Percentiles rank a stretch among this genome's conserved stretches.
phyloP scores from a whole-genome alignment of 2,888 invertebrate species.

The Elmis aenea region DNA sequence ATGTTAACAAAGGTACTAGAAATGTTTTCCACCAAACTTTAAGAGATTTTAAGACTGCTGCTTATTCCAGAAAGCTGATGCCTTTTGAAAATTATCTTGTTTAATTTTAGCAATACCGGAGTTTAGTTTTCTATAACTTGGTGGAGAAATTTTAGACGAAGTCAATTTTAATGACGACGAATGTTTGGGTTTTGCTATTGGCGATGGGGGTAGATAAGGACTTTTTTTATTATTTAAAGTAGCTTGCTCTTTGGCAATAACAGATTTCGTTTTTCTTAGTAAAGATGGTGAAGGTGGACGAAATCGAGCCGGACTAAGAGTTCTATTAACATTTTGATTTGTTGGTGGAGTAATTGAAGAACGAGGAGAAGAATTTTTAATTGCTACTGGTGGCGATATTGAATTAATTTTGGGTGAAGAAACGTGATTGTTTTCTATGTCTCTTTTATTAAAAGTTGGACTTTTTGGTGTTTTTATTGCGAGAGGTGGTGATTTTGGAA shows the following conservation, averaged over 20 bases:
- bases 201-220: background rate
- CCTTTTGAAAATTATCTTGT: slow-evolving; percentile 43
- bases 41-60: slow-evolving; percentile 27
- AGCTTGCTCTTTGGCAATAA: slow-evolving; percentile 45
- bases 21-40: background rate
- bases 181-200: background rate
- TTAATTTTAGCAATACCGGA: slow-evolving; percentile 32
- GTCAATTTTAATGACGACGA: background rate
- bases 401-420: too few species aligned
- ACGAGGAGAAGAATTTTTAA: slow-evolving; percentile 1
- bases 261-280: slow-evolving; percentile 47
- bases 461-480: background rate
- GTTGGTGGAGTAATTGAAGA: background rate
- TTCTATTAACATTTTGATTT: slow-evolving; percentile 4
- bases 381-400: slow-evolving; percentile 1
- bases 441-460: background rate
- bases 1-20: slow-evolving; percentile 2
- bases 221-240: slow-evolving; percentile 29
- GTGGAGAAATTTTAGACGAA: background rate
- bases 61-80: slow-evolving; percentile 45
- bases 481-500: background rate
- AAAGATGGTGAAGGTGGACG: slow-evolving; percentile 45
- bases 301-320: slow-evolving; percentile 35
- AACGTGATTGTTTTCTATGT: background rate
- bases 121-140: slow-evolving; percentile 11